Base-by-base conservation (phyloP, 1,140 invertebrate species). In the Dermatophagoides farinae region DNA sequence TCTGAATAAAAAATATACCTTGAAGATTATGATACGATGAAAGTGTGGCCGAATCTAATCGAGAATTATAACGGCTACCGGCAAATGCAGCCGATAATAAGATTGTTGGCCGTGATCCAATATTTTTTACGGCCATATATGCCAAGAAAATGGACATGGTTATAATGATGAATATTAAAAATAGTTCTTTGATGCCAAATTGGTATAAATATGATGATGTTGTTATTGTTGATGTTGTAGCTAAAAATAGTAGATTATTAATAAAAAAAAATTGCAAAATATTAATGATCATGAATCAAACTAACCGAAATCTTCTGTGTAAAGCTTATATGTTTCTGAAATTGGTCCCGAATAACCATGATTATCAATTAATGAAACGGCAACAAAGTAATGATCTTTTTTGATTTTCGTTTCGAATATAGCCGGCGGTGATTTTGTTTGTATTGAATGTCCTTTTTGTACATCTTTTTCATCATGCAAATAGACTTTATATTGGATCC, bases 81-180 rank as follows among this genome's bases (percentile, higher is more conserved):
- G 83, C 82, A 72, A 88, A 88, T 31, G 67, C 83, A 85, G 68
- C 84, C 86, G 14, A 83, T 82, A 72, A 88, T 88, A 82, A 78
- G 6, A 82, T 18, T 16, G 53, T 14, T 55, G 53, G n/a, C 23
- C 23, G 12, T 12, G 11, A 18, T n/a, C 14, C 10, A 1, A 55
- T 31, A 25, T 23, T 31, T 44, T 55, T 55, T 5, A 40, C 16
- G 53, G 39, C 23, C 10, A 38, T n/a, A 23, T 55, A 55, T 18
- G 25, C 23, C n/a, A 38, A 20, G 5, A 1, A n/a, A 55, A 55
- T 55, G 10, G 25, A 23, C 31, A 31, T 2, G 31, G 8, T 31
- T 31, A 31, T 31, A 8, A 31, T 31, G 31, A 31, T 31, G 2
- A 31, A 8, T 31, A 31, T 2, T 31, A 31, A 31, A 31, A 31